phyloP scores from a whole-genome alignment of 2,797 vertebrate species.

The Ammospiza maritima region DNA sequence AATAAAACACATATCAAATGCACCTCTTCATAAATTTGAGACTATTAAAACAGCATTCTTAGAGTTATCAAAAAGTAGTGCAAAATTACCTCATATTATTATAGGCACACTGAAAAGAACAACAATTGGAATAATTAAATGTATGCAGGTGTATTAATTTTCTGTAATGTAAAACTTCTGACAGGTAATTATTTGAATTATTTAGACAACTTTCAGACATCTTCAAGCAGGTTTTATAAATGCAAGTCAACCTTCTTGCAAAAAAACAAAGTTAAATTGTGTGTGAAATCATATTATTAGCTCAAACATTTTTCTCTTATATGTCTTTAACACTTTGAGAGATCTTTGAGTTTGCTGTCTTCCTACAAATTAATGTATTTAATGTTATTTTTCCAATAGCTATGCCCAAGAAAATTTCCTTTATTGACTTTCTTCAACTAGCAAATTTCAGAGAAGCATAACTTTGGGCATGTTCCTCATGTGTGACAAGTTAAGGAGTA shows the following conservation, averaged over 20 bases:
- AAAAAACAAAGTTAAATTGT: background rate
- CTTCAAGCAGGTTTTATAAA: background rate
- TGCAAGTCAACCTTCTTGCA: background rate
- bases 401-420: background rate
- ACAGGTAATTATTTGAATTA: background rate
- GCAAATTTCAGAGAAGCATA: background rate
- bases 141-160: background rate
- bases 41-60: background rate
- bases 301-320: background rate
- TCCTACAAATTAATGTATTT: background rate
- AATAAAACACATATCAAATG: background rate
- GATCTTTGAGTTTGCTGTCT: background rate
- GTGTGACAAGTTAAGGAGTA: background rate
- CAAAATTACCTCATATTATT: background rate
- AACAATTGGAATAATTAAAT: background rate
- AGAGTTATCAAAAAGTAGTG: background rate
- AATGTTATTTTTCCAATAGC: background rate
- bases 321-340: background rate
- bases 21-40: background rate
- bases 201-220: background rate
- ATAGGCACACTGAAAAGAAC: background rate
- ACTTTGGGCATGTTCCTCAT: background rate
- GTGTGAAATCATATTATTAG: background rate
- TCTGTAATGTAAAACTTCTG: background rate
- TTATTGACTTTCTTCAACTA: background rate